Evolutionary conservation across 2,888 invertebrate genomes (phyloP).

Genomic region (Nesidiocoris tenuis): DNA sequence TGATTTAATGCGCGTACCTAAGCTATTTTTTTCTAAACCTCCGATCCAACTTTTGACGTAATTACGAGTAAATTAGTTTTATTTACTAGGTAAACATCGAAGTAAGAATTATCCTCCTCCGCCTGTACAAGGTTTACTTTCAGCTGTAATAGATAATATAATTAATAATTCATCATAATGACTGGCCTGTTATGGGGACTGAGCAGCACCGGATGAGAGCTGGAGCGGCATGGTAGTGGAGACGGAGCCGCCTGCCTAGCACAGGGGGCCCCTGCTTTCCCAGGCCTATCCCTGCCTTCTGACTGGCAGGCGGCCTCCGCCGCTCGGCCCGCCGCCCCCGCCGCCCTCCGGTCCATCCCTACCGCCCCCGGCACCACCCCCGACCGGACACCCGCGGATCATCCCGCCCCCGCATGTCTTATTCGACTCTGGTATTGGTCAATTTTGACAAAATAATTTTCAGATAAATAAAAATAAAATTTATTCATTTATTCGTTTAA

Average conservation of each 20-base stretch:
- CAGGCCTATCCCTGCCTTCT: constrained; percentile 43
- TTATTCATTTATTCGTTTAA: no score
- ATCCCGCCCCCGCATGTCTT: background rate
- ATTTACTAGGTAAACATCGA: no score
- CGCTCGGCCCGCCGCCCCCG: constrained; percentile 17
- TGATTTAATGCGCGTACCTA: no score
- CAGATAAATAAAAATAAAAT: no score
- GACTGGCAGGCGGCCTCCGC: constrained; percentile 24
- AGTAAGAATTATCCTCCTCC: no score
- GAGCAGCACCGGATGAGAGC: constrained; percentile 22
- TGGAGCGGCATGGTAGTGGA: constrained; percentile 29
- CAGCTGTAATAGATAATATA: no score
- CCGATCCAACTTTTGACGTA: no score
- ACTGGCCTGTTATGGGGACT: constrained; percentile 39
- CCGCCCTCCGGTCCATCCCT: background rate
- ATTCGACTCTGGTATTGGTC: background rate
- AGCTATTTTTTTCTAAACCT: no score
- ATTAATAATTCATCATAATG: constrained; percentile 6
- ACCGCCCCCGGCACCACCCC: background rate
- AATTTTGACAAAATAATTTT: no score
- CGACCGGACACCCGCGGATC: background rate
- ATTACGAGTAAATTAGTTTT: no score
- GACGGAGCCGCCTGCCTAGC: constrained; percentile 30
- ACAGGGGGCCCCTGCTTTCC: constrained; percentile 43
- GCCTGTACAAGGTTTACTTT: no score